A percentile compares a stretch with the other conserved stretches of the same genome.
Conservation (phyloP, 1,140 invertebrate genomes). For the Acyrthosiphon pisum region DNA sequence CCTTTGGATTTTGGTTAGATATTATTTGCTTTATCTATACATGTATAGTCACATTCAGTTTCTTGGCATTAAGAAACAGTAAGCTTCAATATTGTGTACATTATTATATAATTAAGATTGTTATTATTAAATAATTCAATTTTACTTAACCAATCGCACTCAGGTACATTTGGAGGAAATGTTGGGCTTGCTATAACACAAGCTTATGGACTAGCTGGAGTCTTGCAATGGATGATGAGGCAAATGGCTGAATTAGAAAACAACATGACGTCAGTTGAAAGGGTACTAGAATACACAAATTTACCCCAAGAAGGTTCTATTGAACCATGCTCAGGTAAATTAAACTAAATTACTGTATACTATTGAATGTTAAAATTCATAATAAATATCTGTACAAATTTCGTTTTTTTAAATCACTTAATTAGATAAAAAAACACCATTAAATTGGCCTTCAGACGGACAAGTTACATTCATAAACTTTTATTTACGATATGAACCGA, state of each 20-base stretch:
- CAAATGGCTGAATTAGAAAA: constrained; percentile 76
- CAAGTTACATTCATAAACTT: constrained; percentile 73
- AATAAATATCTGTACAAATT: too few species aligned
- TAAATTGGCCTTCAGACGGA: constrained; percentile 75
- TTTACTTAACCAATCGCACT: not conserved
- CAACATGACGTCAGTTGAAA: constrained; percentile 84
- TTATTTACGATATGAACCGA: constrained; percentile 67
- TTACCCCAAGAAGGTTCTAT: constrained; percentile 69
- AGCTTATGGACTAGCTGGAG: constrained; percentile 78
- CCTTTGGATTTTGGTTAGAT: constrained; percentile 86
- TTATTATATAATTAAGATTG: not conserved
- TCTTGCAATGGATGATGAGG: constrained; percentile 83
- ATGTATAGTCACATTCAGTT: constrained; percentile 74
- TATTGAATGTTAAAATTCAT: not conserved
- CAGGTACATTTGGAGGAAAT: constrained; percentile 66
- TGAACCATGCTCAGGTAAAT: constrained; percentile 64
- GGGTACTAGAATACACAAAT: constrained; percentile 60
- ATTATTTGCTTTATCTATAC: constrained; percentile 77
- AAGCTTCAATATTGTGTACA: constrained; percentile 58
- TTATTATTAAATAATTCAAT: not conserved
- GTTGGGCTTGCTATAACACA: constrained; percentile 88
- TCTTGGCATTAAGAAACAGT: constrained; percentile 67
- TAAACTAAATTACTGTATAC: not conserved
- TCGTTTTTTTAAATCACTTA: not conserved
- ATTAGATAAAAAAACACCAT: constrained; percentile 68